Base-by-base conservation (phyloP, 1,140 invertebrate genomes). In the Conus ventricosus region DNA sequence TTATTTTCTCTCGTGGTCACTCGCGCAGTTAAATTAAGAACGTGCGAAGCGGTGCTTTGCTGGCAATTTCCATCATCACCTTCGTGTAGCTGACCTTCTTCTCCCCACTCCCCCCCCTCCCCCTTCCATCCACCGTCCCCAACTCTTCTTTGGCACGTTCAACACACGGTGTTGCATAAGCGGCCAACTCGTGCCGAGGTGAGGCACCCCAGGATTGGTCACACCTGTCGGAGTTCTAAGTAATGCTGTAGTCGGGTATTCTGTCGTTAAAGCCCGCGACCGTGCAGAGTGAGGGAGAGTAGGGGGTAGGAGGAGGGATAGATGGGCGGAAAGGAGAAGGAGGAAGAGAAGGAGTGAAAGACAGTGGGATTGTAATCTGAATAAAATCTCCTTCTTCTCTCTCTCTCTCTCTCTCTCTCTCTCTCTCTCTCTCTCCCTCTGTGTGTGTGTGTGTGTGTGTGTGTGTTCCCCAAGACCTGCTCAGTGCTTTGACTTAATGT, bases 291-390 rank as follows among this genome's bases (percentile, higher is more conserved):
- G 17, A 63, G 60, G 60, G 4, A 63, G 60, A 63, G 60, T 13
- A 20, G 17, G 60, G 17, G 60, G 17, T 13, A 76, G 71, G 23
- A 23, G 23, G 71, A 76, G 71, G 23, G 71, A 75, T 8, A 75
- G 71, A 75, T n/a, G n/a, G n/a, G n/a, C n/a, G 55, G 39, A 27
- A 83, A 27, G n/a, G 55, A 83, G 81, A 10, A n/a, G n/a, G 55
- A 83, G 81, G 55, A 7, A 8, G 55, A 83, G 81, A n/a, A n/a
- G n/a, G 55, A 83, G 81, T 27, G 81, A 83, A 27, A 76, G 71
- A 76, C 13, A 76, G 71, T 20, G 71, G 23, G 71, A 76, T 23
- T 17, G 71, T 63, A 63, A 13, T 63, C 10, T 63, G 11, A 13
- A 13, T 63, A 20, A 63, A 63, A 63, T 20, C 10, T 63, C 4